These are phyloP conservation scores for Meta bourneti DNA, from an alignment of 2,888 invertebrate genomes.

Conservation along the genomic window DNA sequence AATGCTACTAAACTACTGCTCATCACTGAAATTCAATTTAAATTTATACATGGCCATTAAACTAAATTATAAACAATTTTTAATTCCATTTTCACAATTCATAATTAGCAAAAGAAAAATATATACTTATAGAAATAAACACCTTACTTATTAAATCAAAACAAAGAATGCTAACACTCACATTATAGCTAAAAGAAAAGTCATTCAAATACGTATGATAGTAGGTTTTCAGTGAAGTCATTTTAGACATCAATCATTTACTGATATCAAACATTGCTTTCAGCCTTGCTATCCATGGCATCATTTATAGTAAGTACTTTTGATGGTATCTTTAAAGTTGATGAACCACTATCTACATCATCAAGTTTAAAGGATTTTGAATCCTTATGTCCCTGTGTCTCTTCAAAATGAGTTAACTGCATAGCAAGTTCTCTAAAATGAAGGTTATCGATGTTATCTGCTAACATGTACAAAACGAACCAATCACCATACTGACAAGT, in stretches of 20 bases:
- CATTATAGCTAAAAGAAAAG: too few species aligned
- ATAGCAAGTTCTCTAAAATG: slow-evolving; percentile 59
- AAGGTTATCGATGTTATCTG: slow-evolving; percentile 90
- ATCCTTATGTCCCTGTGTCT: background rate
- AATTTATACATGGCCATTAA: too few species aligned
- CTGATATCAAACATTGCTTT: slow-evolving; percentile 51
- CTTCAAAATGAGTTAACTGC: slow-evolving; percentile 3
- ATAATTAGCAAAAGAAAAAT: too few species aligned
- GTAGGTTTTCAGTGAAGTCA: too few species aligned
- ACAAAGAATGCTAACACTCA: too few species aligned
- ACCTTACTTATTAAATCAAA: too few species aligned
- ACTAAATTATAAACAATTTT: too few species aligned
- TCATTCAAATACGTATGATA: background rate
- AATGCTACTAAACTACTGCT: too few species aligned
- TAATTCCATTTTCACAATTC: too few species aligned
- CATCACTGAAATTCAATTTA: too few species aligned
- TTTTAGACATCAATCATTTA: background rate
- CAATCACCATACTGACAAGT: slow-evolving; percentile 87
- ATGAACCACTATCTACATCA: slow-evolving; percentile 48
- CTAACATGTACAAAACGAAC: slow-evolving; percentile 87
- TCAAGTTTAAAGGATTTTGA: slow-evolving; percentile 11
- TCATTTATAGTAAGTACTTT: background rate
- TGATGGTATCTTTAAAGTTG: background rate
- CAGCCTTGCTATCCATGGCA: slow-evolving; percentile 12
- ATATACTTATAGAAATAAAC: too few species aligned